Evolutionary conservation across 2,888 invertebrate genomes (phyloP), one percentile per base, ranked within the genome.

Genomic region (Nomada fucata): DNA sequence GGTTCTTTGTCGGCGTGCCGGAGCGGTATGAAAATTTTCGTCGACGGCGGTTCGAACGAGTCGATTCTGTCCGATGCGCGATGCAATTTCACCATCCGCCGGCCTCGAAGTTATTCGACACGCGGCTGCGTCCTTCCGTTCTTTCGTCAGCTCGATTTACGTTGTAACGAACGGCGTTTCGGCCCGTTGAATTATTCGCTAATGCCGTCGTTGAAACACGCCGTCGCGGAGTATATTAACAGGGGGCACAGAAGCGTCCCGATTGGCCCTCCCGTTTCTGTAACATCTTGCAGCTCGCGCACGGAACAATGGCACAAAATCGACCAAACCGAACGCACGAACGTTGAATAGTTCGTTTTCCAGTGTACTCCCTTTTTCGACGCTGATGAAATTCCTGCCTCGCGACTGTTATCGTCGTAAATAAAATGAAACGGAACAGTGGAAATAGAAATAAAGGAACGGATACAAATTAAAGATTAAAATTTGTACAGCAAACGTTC

Each of bases 341-440:
- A 57, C 64, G 29, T n/a, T 73, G 73, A 73, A 73, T 73, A 73
- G 73, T 64, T 73, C 73, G 73, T 73, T 73, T 73, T 65, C 57
- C 73, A 65, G 64, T 36, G 5, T 36, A 23, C 23, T 57, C 55
- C 52, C 29, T 73, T 73, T 73, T 64, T 73, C 55, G 64, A 73
- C 47, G 64, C 29, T 63, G 44, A 47, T 63, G 53, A 72, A 63
- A 72, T 63, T 63, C 72, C 72, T 63, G 42, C 44, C 26, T 63
- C 53, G 42, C 53, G 13, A 55, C n/a, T 42, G 61, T 63, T 63
- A 44, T 63, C n/a, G 13, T n/a, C 13, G 4, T 11, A 47, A 55
- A 69, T n/a, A 44, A 10, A 55, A 47, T n/a, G 3, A 29, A 26
- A 55, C 10, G 44, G 4, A 23, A 15, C 23, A 18, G 18, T 5